A percentile compares a stretch with the other conserved stretches of the same genome.
Evolutionary conservation across 2,888 invertebrate genomes (phyloP).

Genomic region (Rutpela maculata): DNA sequence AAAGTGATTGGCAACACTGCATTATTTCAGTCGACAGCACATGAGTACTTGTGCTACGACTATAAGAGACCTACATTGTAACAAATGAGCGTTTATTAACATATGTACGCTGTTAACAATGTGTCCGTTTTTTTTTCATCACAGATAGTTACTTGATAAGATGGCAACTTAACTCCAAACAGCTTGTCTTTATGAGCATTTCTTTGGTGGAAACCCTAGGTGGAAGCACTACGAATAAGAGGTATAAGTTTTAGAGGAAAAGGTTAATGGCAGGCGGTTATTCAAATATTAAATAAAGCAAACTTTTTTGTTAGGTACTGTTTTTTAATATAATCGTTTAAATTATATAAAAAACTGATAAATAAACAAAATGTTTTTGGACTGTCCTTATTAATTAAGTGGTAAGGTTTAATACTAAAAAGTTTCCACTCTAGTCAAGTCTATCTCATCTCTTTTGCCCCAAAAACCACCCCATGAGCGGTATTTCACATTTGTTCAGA

Average conservation of each 20-base stretch:
- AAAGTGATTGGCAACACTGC: slow-evolving; percentile 43
- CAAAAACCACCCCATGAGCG: too few species aligned
- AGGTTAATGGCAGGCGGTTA: too few species aligned
- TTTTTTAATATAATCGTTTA: too few species aligned
- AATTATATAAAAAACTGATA: too few species aligned
- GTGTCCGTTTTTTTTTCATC: slow-evolving; percentile 68
- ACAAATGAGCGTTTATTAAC: slow-evolving; percentile 74
- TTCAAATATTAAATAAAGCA: not conserved
- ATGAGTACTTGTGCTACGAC: slow-evolving; percentile 46
- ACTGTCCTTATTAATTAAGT: too few species aligned
- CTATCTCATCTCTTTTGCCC: too few species aligned
- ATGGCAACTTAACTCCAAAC: slow-evolving; percentile 57
- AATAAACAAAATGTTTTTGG: too few species aligned
- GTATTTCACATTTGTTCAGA: too few species aligned
- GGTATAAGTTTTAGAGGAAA: not conserved
- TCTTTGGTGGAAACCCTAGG: slow-evolving; percentile 5
- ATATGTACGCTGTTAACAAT: slow-evolving; percentile 74
- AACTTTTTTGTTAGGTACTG: not conserved
- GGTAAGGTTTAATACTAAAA: too few species aligned
- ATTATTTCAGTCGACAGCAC: slow-evolving; percentile 33
- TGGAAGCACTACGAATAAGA: slow-evolving; percentile 26
- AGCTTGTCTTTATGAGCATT: slow-evolving; percentile 41
- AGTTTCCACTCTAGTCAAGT: too few species aligned
- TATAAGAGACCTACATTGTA: slow-evolving; percentile 69
- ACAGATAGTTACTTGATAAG: slow-evolving; percentile 69